These are phyloP conservation scores for Sebastes cheni DNA, from an alignment of 2,797 vertebrate genomes.

Conservation along the genomic window DNA sequence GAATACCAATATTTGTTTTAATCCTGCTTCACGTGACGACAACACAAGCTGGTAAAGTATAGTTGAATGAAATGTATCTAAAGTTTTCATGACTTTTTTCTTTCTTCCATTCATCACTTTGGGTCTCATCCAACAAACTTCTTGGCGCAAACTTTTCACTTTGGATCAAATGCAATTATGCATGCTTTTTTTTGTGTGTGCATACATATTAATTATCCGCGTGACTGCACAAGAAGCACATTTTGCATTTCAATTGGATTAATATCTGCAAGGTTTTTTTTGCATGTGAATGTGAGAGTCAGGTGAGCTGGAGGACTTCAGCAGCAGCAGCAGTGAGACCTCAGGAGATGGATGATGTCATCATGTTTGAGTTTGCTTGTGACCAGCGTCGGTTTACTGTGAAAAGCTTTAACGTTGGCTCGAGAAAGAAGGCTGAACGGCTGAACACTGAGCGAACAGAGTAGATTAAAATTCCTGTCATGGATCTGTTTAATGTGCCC, in stretches of 20 bases:
- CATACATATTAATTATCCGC: background rate
- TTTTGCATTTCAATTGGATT: no score
- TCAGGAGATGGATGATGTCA: conserved; percentile 67
- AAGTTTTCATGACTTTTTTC: conserved; percentile 1
- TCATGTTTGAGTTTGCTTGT: conserved; percentile 76
- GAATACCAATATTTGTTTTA: conserved; percentile 62
- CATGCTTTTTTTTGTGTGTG: background rate
- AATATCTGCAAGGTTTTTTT: background rate
- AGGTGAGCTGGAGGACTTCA: conserved; percentile 29
- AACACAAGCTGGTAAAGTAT: conserved; percentile 79
- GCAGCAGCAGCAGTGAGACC: background rate
- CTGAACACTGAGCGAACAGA: conserved; percentile 64
- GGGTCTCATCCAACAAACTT: background rate
- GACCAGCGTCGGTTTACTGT: conserved; percentile 77
- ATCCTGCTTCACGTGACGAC: conserved; percentile 65
- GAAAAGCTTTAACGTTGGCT: conserved; percentile 77
- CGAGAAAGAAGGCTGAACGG: conserved; percentile 73
- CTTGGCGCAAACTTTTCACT: background rate
- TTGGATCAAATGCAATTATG: background rate
- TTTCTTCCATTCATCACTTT: conserved; percentile 10
- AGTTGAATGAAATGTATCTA: background rate
- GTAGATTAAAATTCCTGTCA: conserved; percentile 84
- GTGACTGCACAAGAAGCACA: background rate
- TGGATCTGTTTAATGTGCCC: conserved; percentile 74
- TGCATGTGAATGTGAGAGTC: background rate